phyloP scores from a whole-genome alignment of 2,113 vertebrate species.

The Pycnonotus jocosus region DNA sequence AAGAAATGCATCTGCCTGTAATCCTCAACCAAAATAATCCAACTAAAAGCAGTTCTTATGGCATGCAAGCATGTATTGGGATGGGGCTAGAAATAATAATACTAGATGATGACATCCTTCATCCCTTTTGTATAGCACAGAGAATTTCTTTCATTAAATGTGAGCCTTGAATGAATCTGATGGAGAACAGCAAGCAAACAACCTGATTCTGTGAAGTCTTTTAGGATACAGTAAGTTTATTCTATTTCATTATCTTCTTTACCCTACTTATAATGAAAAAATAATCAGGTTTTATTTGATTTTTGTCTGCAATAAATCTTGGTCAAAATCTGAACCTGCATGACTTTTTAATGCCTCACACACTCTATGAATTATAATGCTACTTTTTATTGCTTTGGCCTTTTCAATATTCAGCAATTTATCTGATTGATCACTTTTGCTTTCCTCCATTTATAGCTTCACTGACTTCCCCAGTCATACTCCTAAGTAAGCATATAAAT shows the following conservation, averaged over 20 bases:
- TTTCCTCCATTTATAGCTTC: neutral
- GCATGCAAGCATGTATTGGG: neutral
- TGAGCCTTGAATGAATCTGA: neutral
- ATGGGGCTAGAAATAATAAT: neutral
- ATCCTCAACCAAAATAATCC: neutral
- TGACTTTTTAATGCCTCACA: slow-evolving; percentile 7
- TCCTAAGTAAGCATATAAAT: neutral
- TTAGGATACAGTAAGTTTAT: neutral
- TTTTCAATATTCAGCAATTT: slow-evolving; percentile 52
- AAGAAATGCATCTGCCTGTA: neutral
- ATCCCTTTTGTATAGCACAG: neutral
- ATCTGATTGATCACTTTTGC: slow-evolving; percentile 1
- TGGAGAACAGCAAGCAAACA: neutral
- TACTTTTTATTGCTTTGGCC: neutral
- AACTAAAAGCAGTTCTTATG: neutral
- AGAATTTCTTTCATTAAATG: neutral
- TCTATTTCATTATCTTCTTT: neutral
- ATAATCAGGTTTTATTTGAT: neutral
- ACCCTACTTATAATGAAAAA: slow-evolving; percentile 9
- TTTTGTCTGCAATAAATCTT: slow-evolving; percentile 17
- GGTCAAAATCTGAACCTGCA: slow-evolving; percentile 10
- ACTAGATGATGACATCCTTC: neutral
- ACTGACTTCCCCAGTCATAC: neutral
- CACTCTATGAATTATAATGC: slow-evolving; percentile 1
- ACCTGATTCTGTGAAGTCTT: neutral